Evolutionary conservation across 2,113 vertebrate genomes (phyloP).

Genomic region (Rynchops niger): DNA sequence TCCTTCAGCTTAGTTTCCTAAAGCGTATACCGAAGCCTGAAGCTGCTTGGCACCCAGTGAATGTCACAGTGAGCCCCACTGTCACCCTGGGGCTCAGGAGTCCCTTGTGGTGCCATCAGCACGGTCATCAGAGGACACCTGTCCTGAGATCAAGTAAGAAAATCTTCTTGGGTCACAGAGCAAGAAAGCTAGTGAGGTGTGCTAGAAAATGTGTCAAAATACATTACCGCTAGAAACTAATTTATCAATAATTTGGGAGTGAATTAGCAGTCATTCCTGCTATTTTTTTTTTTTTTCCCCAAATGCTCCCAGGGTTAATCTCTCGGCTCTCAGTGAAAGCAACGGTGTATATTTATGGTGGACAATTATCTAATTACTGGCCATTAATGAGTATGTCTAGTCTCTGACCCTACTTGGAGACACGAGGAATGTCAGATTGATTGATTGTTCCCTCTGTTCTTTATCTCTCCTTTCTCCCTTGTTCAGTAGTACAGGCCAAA

Average conservation of each 20-base stretch:
- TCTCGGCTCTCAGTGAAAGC: not conserved
- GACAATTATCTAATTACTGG: not conserved
- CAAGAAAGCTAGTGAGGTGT: not conserved
- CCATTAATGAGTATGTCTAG: not conserved
- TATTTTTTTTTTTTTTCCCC: not conserved
- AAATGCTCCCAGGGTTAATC: not conserved
- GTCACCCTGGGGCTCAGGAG: not conserved
- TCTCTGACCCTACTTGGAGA: not conserved
- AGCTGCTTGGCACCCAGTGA: not conserved
- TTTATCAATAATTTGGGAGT: not conserved
- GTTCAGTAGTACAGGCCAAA: not conserved
- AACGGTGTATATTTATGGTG: accelerated
- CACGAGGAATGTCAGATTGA: not conserved
- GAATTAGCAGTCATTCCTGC: not conserved
- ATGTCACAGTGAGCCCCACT: not conserved
- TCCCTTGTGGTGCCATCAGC: not conserved
- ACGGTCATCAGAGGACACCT: not conserved
- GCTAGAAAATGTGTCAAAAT: not conserved
- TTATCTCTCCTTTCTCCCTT: not conserved
- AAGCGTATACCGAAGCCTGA: accelerated
- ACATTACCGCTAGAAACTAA: accelerated
- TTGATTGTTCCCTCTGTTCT: not conserved
- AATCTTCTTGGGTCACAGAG: not conserved
- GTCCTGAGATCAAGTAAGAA: not conserved
- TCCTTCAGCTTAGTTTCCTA: not conserved